A percentile compares a stretch with the other conserved stretches of the same genome.
phyloP scores from a whole-genome alignment of 2,113 vertebrate species.

The Cephalopholis sonnerati region DNA sequence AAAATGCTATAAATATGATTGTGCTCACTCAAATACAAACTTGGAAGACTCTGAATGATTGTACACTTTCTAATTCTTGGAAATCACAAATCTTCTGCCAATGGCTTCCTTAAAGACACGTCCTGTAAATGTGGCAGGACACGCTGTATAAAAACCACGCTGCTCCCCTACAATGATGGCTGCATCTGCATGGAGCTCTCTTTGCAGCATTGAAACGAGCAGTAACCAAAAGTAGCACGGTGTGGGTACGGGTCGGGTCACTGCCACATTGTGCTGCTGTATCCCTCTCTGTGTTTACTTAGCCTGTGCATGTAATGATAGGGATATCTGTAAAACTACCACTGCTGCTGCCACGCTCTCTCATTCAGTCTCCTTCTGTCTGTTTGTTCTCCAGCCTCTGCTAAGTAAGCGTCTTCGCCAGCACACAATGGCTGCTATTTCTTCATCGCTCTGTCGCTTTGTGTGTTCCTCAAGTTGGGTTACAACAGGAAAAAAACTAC shows the following conservation, averaged over 20 bases:
- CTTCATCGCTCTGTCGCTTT: not conserved
- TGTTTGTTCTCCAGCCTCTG: conserved; percentile 14
- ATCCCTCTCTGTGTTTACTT: conserved; percentile 64
- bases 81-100: not conserved
- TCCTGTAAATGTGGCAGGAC: not conserved
- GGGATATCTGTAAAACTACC: conserved; percentile 59
- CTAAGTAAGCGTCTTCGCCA: conserved; percentile 28
- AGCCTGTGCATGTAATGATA: conserved; percentile 69
- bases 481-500: not conserved
- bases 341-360: conserved; percentile 44
- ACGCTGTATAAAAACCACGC: conserved; percentile 15
- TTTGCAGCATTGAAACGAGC: conserved; percentile 41
- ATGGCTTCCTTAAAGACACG: not conserved
- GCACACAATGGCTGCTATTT: conserved; percentile 34
- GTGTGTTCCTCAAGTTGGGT: conserved; percentile 5
- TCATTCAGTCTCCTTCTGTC: conserved; percentile 36
- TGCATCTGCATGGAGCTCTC: conserved; percentile 9
- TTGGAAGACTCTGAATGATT: not conserved
- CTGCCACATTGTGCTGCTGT: conserved; percentile 44
- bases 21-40: not conserved
- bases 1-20: no score
- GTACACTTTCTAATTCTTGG: not conserved
- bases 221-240: conserved; percentile 56
- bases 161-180: conserved; percentile 39
- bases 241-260: conserved; percentile 39